Percentiles rank a stretch among this genome's conserved stretches.
Evolutionary conservation across 2,888 invertebrate genomes (phyloP).

Genomic region (Herminia tarsipennalis): DNA sequence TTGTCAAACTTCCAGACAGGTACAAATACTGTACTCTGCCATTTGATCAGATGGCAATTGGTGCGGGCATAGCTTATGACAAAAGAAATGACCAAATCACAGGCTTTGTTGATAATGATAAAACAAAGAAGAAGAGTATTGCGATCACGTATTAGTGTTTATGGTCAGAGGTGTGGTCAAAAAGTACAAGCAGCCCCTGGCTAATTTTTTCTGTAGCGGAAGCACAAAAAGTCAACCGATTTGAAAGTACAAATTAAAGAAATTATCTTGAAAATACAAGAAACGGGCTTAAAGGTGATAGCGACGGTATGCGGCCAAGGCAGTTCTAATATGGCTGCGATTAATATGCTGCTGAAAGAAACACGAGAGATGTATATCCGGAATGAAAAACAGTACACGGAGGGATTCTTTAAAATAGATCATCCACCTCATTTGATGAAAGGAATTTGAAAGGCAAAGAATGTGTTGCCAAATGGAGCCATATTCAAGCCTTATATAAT

Average conservation of each 20-base stretch:
- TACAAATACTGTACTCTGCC: no score
- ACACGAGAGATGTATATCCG: constrained; percentile 1
- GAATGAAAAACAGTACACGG: neutral
- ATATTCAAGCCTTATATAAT: constrained; percentile 2
- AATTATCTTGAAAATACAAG: neutral
- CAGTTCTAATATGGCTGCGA: constrained; percentile 14
- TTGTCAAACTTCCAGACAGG: constrained; percentile 1
- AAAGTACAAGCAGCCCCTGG: no score
- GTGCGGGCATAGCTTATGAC: no score
- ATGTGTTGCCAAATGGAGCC: no score
- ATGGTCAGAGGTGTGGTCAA: no score
- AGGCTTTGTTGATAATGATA: constrained; percentile 8
- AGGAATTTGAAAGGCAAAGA: constrained; percentile 15
- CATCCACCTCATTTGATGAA: constrained; percentile 17
- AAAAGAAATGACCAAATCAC: constrained; percentile 1
- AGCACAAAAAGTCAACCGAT: neutral
- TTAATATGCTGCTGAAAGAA: constrained; percentile 5
- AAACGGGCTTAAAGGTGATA: constrained; percentile 12
- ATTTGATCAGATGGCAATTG: constrained; percentile 15
- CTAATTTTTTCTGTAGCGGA: neutral
- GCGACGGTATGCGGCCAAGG: no score
- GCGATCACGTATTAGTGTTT: no score
- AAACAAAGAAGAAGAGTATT: neutral
- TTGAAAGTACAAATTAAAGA: neutral
- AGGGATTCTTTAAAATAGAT: neutral